Base-by-base conservation (phyloP, 2,888 invertebrate species). In the Tenthredo livida region DNA sequence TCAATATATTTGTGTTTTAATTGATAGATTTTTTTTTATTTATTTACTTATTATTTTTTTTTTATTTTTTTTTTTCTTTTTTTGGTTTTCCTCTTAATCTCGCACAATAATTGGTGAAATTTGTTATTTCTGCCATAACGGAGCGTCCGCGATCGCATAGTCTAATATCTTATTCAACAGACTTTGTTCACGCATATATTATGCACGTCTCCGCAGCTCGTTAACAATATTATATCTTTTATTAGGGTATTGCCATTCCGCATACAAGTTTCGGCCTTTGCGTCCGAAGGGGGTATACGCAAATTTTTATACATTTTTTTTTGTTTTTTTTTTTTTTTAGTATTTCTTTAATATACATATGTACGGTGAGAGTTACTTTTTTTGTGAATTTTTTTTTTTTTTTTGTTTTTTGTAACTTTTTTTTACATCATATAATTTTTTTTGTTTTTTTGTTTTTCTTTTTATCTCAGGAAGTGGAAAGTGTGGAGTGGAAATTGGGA, bases 401-500 rank as follows among this genome's bases (percentile, higher is more conserved):
- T 17, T 40, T 25, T 12, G 17, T 40, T 43, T 50, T 40, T 85
- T 83, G 83, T 50, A 78, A 61, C 78, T 47, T 47, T 84, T 47
- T 84, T 80, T 65, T 75, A 67, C 37, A 61, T 61, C 77, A 50
- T 77, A 50, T 25, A 50, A 10, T 65, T 84, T 25, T 73, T 43
- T 37, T 37, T 72, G 25, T 33, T 84, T 86, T 83, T 21, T 78
- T 77, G 15, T 58, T 65, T 84, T 37, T 43, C 67, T 84, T 72
- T 82, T 77, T 85, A 72, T 86, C 65, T 72, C 80, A 73, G 50
- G 54, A 70, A 80, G 65, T 80, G 37, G 85, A 75, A 85, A 37
- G 67, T 67, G 83, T 47, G 58, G 67, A 78, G 58, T 67, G 84
- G 73, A 33, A 61, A 78, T 82, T 80, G 40, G 85, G 70, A 40